Evolutionary conservation across 1,140 invertebrate genomes (phyloP).

Genomic region (Lanistes nyassanus): DNA sequence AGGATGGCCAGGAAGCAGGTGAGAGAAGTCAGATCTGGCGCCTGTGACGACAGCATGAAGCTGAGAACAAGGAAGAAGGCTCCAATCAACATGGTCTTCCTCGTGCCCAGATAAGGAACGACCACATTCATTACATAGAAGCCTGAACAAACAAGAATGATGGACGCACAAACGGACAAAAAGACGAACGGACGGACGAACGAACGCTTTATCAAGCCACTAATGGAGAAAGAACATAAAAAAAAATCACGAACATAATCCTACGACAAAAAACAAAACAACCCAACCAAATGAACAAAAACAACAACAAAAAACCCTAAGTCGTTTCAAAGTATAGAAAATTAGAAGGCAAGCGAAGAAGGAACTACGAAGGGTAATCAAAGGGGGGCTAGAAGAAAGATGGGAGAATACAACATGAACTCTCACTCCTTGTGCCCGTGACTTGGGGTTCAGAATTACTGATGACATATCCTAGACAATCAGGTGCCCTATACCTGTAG

Average conservation of each 20-base stretch:
- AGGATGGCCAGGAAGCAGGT: constrained; percentile 9
- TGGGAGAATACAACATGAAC: neutral
- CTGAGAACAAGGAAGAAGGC: neutral
- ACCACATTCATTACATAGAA: constrained; percentile 18
- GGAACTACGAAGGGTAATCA: neutral
- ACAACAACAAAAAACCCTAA: neutral
- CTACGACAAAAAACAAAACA: neutral
- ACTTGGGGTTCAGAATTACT: too few relatives aligned
- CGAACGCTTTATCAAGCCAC: too few relatives aligned
- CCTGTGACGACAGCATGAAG: constrained; percentile 13
- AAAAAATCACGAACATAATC: neutral
- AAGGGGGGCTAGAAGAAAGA: neutral
- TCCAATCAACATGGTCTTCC: constrained; percentile 1
- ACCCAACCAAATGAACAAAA: neutral
- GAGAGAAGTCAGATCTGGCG: constrained; percentile 5
- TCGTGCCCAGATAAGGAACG: neutral
- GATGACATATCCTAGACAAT: too few relatives aligned
- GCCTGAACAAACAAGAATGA: constrained; percentile 5
- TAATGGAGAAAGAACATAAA: neutral
- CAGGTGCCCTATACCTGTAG: too few relatives aligned
- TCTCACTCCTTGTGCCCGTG: too few relatives aligned
- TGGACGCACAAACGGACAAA: constrained; percentile 13
- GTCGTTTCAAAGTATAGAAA: neutral
- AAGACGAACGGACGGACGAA: neutral
- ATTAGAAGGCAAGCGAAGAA: neutral